A percentile compares a stretch with the other conserved stretches of the same genome.
These are phyloP conservation scores for Zygaena filipendulae DNA, from an alignment of 2,888 invertebrate species.

Conservation along the genomic window DNA sequence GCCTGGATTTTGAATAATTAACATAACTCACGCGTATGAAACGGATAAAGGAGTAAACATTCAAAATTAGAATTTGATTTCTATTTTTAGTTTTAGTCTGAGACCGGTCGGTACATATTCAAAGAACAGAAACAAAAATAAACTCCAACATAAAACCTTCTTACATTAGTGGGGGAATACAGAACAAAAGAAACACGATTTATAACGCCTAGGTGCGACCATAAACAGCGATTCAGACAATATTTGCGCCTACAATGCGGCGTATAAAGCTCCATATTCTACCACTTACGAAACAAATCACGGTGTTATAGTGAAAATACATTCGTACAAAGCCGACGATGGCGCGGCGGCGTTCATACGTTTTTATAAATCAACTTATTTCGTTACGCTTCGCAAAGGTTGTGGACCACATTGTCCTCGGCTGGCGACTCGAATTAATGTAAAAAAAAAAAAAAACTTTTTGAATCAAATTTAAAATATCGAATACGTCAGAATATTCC, in stretches of 20 bases:
- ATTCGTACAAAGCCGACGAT: slow-evolving; percentile 30
- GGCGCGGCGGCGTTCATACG: slow-evolving; percentile 36
- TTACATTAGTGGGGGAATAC: too few relatives aligned
- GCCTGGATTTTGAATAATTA: too few relatives aligned
- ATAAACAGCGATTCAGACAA: slow-evolving; percentile 17
- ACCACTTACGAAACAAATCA: slow-evolving; percentile 32
- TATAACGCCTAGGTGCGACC: slow-evolving; percentile 14
- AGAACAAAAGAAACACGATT: too few relatives aligned
- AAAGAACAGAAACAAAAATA: too few relatives aligned
- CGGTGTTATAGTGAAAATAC: slow-evolving; percentile 16
- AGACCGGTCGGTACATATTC: too few relatives aligned
- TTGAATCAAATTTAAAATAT: slow-evolving; percentile 32
- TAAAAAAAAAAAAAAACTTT: slow-evolving; percentile 33
- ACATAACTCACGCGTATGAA: too few relatives aligned
- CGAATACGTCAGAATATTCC: slow-evolving; percentile 52
- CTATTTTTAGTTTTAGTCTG: too few relatives aligned
- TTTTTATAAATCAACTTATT: slow-evolving; percentile 58
- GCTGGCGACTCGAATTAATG: too few relatives aligned
- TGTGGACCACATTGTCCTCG: slow-evolving; percentile 53
- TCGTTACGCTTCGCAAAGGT: slow-evolving; percentile 57
- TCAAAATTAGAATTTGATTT: too few relatives aligned
- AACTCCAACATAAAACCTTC: too few relatives aligned
- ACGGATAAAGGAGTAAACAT: too few relatives aligned
- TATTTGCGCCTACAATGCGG: slow-evolving; percentile 31
- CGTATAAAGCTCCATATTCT: slow-evolving; percentile 26